Evolutionary conservation across 2,113 vertebrate species (phyloP).

Genomic region (Xiphophorus couchianus): DNA sequence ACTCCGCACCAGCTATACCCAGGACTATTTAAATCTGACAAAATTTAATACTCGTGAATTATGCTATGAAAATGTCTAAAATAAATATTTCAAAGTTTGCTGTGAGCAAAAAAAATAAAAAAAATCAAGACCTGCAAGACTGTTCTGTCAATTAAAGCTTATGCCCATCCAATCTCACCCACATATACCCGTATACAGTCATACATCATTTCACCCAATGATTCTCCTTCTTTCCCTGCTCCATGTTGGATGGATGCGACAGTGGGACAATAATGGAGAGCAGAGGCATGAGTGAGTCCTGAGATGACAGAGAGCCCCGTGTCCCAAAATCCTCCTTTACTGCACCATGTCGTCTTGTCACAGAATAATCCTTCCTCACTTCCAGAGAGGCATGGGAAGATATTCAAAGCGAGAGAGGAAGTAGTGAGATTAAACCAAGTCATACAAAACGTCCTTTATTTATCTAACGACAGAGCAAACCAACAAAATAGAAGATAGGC

Average conservation of each 20-base stretch:
- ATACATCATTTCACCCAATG: conserved; percentile 32
- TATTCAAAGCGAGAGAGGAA: conserved; percentile 27
- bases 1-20: not conserved
- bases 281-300: conserved; percentile 71
- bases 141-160: conserved; percentile 54
- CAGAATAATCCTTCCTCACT: conserved; percentile 67
- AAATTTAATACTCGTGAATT: conserved; percentile 21
- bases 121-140: conserved; percentile 9
- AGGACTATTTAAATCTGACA: conserved; percentile 17
- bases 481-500: conserved; percentile 22
- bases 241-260: conserved; percentile 58
- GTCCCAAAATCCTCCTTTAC: conserved; percentile 70
- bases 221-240: conserved; percentile 49
- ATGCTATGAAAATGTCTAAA: conserved; percentile 10
- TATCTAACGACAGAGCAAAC: conserved; percentile 27
- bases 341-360: conserved; percentile 72
- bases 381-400: conserved; percentile 47
- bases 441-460: conserved; percentile 13
- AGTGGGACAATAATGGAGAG: conserved; percentile 66
- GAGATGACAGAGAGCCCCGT: conserved; percentile 69
- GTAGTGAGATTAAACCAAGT: conserved; percentile 11
- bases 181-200: conserved; percentile 1
- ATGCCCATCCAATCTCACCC: conserved; percentile 25
- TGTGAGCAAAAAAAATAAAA: not conserved
- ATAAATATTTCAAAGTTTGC: conserved; percentile 19